Conservation (phyloP, 2,113 vertebrate species). For the Plecturocebus donacophilus region DNA sequence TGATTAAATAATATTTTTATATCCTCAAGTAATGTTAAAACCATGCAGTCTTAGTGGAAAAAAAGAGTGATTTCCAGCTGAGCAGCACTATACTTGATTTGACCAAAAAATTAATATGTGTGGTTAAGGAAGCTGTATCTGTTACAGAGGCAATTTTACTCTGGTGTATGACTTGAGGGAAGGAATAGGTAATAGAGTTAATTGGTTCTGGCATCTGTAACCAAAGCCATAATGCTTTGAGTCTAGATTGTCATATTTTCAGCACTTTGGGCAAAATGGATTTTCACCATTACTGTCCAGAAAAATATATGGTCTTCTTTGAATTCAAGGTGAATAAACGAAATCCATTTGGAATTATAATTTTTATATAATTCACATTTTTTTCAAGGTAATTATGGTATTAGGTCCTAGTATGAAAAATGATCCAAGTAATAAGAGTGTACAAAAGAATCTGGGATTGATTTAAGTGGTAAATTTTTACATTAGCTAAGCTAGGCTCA, state of each 20-base stretch:
- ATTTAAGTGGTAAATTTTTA: conserved; percentile 21
- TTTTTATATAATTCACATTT: conserved; percentile 25
- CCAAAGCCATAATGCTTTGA: not conserved
- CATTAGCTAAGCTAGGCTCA: not conserved
- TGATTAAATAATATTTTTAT: conserved; percentile 57
- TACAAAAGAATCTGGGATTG: conserved; percentile 1
- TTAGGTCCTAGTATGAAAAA: conserved; percentile 19
- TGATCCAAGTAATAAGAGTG: not conserved
- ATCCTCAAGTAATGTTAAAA: conserved; percentile 51
- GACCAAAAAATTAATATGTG: conserved; percentile 52
- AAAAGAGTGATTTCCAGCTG: conserved; percentile 47
- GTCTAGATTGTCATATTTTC: conserved; percentile 30
- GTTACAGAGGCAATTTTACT: conserved; percentile 11
- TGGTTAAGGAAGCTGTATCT: conserved; percentile 46
- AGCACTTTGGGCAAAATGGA: conserved; percentile 51
- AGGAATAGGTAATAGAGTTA: conserved; percentile 37
- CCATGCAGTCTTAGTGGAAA: conserved; percentile 39
- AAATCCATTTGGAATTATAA: conserved; percentile 48
- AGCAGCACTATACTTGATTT: conserved; percentile 27
- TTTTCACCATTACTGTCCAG: not conserved
- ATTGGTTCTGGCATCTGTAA: conserved; percentile 49
- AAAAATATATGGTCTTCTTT: not conserved
- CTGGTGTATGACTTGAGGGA: conserved; percentile 1
- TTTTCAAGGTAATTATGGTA: not conserved
- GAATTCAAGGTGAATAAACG: not conserved